Evolutionary conservation across 2,797 vertebrate species (phyloP), one percentile per base, ranked within the genome.

Genomic region (Lerista edwardsae): DNA sequence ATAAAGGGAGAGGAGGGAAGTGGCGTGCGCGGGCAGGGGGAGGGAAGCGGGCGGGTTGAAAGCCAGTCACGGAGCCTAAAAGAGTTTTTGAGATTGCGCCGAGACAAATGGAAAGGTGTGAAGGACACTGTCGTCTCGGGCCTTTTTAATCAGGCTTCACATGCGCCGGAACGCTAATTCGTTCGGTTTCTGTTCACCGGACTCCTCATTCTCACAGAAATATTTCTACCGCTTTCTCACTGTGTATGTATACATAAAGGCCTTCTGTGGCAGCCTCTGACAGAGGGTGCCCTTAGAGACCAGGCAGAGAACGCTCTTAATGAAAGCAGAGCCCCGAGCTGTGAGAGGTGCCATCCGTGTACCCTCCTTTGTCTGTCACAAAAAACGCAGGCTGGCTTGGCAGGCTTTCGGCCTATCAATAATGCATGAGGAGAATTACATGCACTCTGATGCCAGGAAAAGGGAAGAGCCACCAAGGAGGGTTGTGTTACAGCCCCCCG

Each of bases 401-500:
- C 96, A 95, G 91, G 94, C 95, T 94, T 94, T 94, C 94, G 93
- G 91, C 90, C 95, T 93, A 96, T 97, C 95, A 97, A 95, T 97
- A 96, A 97, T 97, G 91, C 91, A 97, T 96, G 93, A 92, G 84
- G 84, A 94, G 87, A 89, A 92, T 92, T 94, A 91, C 87, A 94
- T 95, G 94, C 93, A 94, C 92, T 93, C 94, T 92, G 89, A 89
- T 96, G 94, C 93, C 90, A 92, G 87, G 87, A 92, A 89, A 92
- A 93, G 75, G 88, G 89, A 90, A 75, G 9, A 0, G 86, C 90
- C 79, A 73, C 41, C 80, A 90, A 80, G 88, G 87, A 84, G 84
- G 75, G 75, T 79, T 88, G 82, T 87, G 84, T 90, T 93, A 88
- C 86, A 44, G 55, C 75, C 75, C 79, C 88, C 91, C 82, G 76